phyloP scores from a whole-genome alignment of 2,797 vertebrate species.

The Macrochelys suwanniensis region DNA sequence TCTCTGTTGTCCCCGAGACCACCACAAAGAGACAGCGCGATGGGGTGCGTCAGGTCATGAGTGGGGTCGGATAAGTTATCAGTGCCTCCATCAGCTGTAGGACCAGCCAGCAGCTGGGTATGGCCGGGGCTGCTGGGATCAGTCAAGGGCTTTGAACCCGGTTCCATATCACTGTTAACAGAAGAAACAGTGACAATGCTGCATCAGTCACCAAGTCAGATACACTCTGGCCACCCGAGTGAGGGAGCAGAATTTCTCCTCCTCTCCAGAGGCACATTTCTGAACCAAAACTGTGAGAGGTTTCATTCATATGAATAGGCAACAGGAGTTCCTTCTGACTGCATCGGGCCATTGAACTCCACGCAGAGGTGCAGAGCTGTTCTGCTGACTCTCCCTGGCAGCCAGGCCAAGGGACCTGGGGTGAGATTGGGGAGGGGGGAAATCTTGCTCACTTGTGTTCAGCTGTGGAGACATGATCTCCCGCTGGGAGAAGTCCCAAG shows the following conservation, averaged over 20 bases:
- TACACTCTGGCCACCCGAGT: not conserved
- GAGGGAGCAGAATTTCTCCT: not conserved
- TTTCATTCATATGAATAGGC: not conserved
- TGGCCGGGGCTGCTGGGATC: conserved; percentile 61
- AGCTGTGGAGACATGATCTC: not conserved
- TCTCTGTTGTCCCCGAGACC: conserved; percentile 85
- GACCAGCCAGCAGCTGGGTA: conserved; percentile 78
- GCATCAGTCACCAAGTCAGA: not conserved
- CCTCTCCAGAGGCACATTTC: not conserved
- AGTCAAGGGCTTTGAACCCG: conserved; percentile 64
- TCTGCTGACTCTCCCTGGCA: not conserved
- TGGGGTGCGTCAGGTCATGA: conserved; percentile 75
- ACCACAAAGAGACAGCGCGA: conserved; percentile 92
- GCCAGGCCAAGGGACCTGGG: not conserved
- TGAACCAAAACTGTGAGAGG: not conserved
- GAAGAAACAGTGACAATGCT: not conserved
- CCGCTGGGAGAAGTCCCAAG: not conserved
- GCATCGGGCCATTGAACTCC: not conserved
- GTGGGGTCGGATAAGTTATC: conserved; percentile 81
- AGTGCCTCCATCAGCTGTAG: conserved; percentile 79
- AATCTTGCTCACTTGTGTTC: no score
- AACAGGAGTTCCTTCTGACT: not conserved
- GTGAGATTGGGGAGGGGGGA: no score
- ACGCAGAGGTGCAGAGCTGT: not conserved
- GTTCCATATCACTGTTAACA: conserved; percentile 82